A percentile compares a stretch with the other conserved stretches of the same genome.
phyloP scores from a whole-genome alignment of 2,797 vertebrate genomes.

The Danio choprae region DNA sequence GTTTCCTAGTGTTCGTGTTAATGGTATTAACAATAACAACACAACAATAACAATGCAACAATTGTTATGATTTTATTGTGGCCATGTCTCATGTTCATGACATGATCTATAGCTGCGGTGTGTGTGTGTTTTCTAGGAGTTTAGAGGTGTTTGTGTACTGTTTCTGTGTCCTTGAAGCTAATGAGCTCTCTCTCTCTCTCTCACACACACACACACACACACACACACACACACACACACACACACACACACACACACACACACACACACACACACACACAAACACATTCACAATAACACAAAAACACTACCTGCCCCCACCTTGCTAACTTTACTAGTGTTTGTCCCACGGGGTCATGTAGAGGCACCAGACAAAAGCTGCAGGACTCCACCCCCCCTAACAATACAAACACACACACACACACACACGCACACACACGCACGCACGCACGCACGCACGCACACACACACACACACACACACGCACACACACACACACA shows the following conservation, averaged over 20 bases:
- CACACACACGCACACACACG: conserved; percentile 47
- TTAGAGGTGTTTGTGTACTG: conserved; percentile 3
- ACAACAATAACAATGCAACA: too few species aligned
- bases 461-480: conserved; percentile 44
- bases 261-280: conserved; percentile 13
- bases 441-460: conserved; percentile 42
- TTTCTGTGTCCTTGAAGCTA: conserved; percentile 36
- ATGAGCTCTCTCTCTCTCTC: conserved; percentile 14
- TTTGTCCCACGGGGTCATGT: conserved; percentile 69
- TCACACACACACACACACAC: conserved; percentile 22
- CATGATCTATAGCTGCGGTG: conserved; percentile 36
- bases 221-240: conserved; percentile 13
- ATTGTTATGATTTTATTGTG: neutral
- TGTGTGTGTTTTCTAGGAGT: conserved; percentile 1
- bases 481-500: conserved; percentile 44
- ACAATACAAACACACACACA: conserved; percentile 48
- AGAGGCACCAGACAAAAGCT: conserved; percentile 71
- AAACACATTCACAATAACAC: conserved; percentile 24
- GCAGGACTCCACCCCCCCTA: conserved; percentile 12
- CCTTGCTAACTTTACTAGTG: conserved; percentile 58
- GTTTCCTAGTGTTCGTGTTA: neutral
- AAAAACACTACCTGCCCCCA: conserved; percentile 34
- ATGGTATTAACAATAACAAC: neutral
- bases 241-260: conserved; percentile 21
- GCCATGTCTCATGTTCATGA: neutral